These are phyloP conservation scores for Paratrypauchen microcephalus DNA, from an alignment of 2,797 vertebrate genomes.

Conservation along the genomic window DNA sequence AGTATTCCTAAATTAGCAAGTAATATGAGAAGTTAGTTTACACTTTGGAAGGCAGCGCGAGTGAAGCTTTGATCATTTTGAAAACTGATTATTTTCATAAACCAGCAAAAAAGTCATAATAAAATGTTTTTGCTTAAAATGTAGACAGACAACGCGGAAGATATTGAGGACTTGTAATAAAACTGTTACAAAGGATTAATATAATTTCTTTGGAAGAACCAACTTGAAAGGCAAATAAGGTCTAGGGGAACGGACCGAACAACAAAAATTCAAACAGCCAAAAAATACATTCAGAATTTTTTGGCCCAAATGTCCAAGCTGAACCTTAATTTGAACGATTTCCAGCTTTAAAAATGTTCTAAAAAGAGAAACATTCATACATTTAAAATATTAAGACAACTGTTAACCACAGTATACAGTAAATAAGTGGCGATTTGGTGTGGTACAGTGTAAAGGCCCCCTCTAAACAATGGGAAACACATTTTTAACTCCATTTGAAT, in stretches of 20 bases:
- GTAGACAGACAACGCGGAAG: constrained; percentile 7
- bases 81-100: too few relatives aligned
- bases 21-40: background rate
- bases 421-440: constrained; percentile 46
- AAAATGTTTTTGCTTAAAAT: constrained; percentile 25
- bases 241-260: constrained; percentile 44
- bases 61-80: background rate
- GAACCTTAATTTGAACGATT: constrained; percentile 24
- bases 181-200: constrained; percentile 12
- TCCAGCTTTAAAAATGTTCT: constrained; percentile 34
- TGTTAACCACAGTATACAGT: constrained; percentile 30
- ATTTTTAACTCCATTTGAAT: constrained; percentile 22
- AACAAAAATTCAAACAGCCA: constrained; percentile 36
- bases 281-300: constrained; percentile 67
- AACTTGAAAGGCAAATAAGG: constrained; percentile 63
- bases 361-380: constrained; percentile 3
- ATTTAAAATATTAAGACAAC: constrained; percentile 12
- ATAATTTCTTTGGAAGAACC: constrained; percentile 63
- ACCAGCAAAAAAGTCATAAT: background rate
- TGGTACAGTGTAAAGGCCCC: constrained; percentile 57
- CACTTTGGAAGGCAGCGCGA: background rate
- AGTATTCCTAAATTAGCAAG: background rate
- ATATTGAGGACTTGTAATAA: background rate
- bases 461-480: constrained; percentile 15
- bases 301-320: constrained; percentile 37